Conservation (phyloP, 2,888 invertebrate species). For the Acleris holmiana region DNA sequence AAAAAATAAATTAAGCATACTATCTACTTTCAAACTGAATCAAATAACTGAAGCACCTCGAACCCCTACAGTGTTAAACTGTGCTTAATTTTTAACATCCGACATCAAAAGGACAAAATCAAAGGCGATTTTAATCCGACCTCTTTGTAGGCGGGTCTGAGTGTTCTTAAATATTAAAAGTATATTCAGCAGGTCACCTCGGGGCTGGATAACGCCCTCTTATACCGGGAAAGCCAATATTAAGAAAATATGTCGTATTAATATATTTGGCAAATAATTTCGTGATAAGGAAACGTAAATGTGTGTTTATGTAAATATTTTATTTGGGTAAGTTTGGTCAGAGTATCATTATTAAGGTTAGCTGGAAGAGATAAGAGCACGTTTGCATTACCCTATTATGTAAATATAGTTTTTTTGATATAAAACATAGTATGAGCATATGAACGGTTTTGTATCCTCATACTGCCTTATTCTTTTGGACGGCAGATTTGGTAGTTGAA, state of each 20-base stretch:
- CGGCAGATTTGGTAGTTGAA: no score
- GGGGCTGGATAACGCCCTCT: slow-evolving; percentile 1
- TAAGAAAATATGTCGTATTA: slow-evolving; percentile 20
- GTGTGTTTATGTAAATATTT: background rate
- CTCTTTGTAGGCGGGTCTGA: slow-evolving; percentile 11
- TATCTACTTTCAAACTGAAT: no score
- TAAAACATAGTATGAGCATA: no score
- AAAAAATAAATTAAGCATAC: no score
- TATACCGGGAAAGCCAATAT: slow-evolving; percentile 20
- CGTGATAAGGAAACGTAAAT: background rate
- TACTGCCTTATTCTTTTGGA: no score
- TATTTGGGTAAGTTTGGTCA: background rate
- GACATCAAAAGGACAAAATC: slow-evolving; percentile 25
- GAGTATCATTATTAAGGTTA: no score
- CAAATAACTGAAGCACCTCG: no score
- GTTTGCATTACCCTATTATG: no score
- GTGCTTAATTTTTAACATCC: slow-evolving; percentile 25
- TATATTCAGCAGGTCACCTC: slow-evolving; percentile 19
- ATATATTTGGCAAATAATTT: slow-evolving; percentile 13
- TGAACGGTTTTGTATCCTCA: no score
- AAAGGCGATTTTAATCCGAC: slow-evolving; percentile 21
- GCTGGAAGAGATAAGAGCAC: no score
- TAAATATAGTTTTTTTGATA: no score
- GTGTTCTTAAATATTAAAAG: slow-evolving; percentile 32
- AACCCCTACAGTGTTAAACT: slow-evolving; percentile 16